Evolutionary conservation across 2,888 invertebrate species (phyloP), one percentile per base, ranked within the genome.

Genomic region (Himalopsyche anomala): DNA sequence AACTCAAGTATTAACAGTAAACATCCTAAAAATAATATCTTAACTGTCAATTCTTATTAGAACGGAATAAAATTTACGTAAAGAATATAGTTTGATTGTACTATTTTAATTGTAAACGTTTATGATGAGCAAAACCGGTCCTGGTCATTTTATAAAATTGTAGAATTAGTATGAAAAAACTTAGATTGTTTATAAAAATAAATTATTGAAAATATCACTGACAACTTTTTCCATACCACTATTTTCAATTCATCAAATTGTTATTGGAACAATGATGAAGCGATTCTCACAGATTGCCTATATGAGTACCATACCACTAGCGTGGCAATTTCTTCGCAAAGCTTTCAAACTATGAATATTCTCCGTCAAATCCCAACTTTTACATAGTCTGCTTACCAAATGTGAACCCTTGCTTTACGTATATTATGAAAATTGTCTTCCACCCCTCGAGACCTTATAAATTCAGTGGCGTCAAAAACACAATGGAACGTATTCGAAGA

Each of bases 381-480:
- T 74, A 74, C 38, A 74, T 38, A 74, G 74, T 74, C 74, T 74
- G 15, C 74, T 74, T 74, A 74, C 74, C 74, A 38, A 74, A 74
- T 74, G 74, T 74, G 74, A 74, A 74, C 74, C 74, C 74, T 74
- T 74, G 74, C 74, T 74, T 74, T 74, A 38, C 74, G 74, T 74
- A 74, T 74, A 74, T 74, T 74, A 74, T 74, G 74, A 74, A 74
- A 74, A 74, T 74, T 74, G 74, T 74, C 74, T 74, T 74, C 74
- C 74, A 74, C 74, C 74, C 74, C 74, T 36, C 74, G 36, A 28
- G 74, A 36, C 36, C 74, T 74, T 74, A 38, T 74, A 74, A 38
- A 74, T 36, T 5, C 74, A 74, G 74, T 74, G 74, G 74, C 74
- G 74, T 36, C 38, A 12, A 15, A 74, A 36, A 36, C 28, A 62